Percentiles rank a stretch among this genome's conserved stretches.
These are phyloP conservation scores for Heterodera filipjevi DNA, from an alignment of 2,888 invertebrate genomes.

Conservation along the genomic window DNA sequence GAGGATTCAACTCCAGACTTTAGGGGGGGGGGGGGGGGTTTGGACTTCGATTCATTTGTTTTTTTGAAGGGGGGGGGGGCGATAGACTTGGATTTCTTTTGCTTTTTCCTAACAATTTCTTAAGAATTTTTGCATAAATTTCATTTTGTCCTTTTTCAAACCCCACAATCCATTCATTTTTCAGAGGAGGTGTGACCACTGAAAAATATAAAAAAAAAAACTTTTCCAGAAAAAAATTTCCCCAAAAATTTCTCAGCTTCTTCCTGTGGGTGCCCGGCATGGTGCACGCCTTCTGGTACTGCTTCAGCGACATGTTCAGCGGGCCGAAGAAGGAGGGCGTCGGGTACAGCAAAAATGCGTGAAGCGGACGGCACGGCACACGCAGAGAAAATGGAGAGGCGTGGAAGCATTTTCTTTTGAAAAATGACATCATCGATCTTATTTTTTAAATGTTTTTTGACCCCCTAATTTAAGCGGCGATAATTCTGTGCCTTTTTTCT, in stretches of 20 bases:
- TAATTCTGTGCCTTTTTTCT: constrained; percentile 30
- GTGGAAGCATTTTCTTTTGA: background rate
- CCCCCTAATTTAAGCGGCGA: constrained; percentile 4
- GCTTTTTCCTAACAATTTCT: too few species aligned
- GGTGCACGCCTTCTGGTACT: background rate
- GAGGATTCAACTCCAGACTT: too few species aligned
- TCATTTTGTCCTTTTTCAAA: too few species aligned
- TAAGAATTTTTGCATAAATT: too few species aligned
- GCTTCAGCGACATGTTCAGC: constrained; percentile 7
- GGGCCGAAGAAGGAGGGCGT: background rate
- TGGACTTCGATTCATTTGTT: too few species aligned
- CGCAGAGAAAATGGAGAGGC: background rate
- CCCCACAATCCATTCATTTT: too few species aligned
- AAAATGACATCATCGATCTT: background rate
- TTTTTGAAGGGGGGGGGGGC: too few species aligned
- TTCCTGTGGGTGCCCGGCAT: constrained; percentile 5
- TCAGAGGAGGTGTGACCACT: too few species aligned
- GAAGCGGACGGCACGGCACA: background rate
- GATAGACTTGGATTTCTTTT: too few species aligned
- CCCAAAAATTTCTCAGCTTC: background rate
- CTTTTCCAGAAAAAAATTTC: too few species aligned
- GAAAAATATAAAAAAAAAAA: too few species aligned
- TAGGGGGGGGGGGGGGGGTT: too few species aligned
- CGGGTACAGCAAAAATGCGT: constrained; percentile 1
- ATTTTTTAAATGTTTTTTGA: background rate